Base-by-base conservation (phyloP, 2,113 vertebrate genomes). In the Rhodinocichla rosea region DNA sequence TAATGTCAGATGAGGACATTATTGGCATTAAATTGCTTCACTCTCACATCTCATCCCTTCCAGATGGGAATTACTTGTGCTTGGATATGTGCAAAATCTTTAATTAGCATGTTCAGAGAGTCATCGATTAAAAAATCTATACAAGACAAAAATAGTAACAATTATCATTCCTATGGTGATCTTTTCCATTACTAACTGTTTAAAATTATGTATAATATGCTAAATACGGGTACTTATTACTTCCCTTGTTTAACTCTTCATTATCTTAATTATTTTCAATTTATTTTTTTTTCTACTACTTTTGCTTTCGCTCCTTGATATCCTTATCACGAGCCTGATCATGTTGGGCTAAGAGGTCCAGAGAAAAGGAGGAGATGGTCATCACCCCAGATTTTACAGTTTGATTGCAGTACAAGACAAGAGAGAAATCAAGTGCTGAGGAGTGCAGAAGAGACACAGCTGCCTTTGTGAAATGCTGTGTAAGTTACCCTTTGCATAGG, bases 31-130 rank as follows among this genome's bases (percentile, higher is more conserved):
- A 52, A 49, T 78, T 93, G 60, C 35, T 94, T 93, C 6, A 3
- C 17, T 77, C 53, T 52, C 69, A 75, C 52, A 82, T 81, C 35
- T 47, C 33, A 42, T 75, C 35, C 30, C 15, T 90, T 91, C 78
- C 87, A 97, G 67, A 94, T 92, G 79, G 90, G 71, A 88, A 93
- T 90, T 95, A 83, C 69, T 90, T 80, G 67, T 85, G 63, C 65
- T 84, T 88, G 75, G 55, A 63, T 84, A 81, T 42, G 78, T 13
- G 12, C 24, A 40, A 92, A 90, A 11, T 76, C 78, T 95, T 90
- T 92, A 94, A 95, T 96, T 92, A 92, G 39, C 1, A 0, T 37
- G 55, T 47, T 95, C 26, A 83, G 59, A 62, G 45, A 91, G 65
- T 96, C 65, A 52, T 32, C 83, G 75, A 93, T 91, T 26, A 88